Evolutionary conservation across 92 coral and sea anemone genomes (phyloP).

Genomic region (Epizoanthus scotinus): DNA sequence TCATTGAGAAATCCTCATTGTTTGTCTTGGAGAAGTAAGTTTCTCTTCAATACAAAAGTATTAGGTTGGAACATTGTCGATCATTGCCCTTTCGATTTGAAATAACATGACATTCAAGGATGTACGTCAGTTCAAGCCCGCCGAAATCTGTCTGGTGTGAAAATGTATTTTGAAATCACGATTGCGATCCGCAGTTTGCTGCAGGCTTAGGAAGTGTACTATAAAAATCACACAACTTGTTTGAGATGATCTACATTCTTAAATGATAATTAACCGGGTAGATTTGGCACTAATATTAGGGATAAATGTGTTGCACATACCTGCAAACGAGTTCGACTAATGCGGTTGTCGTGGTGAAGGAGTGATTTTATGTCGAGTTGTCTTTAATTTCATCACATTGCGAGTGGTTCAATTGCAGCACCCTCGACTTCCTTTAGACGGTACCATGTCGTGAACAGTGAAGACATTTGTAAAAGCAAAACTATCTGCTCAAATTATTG

Average conservation of each 20-base stretch:
- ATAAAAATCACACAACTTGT: slow-evolving; percentile 49
- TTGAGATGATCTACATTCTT: slow-evolving; percentile 30
- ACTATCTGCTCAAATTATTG: not conserved
- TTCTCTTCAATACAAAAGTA: slow-evolving; percentile 29
- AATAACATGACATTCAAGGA: slow-evolving; percentile 35
- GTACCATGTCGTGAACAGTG: slow-evolving; percentile 31
- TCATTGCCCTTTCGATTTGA: slow-evolving; percentile 32
- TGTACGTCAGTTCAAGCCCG: slow-evolving; percentile 49
- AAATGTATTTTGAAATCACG: slow-evolving; percentile 41
- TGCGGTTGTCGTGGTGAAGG: not conserved
- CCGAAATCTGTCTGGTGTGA: slow-evolving; percentile 46
- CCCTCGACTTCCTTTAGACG: slow-evolving; percentile 10
- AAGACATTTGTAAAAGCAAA: not conserved
- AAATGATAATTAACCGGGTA: slow-evolving; percentile 22
- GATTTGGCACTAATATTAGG: not conserved
- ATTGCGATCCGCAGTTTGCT: slow-evolving; percentile 47
- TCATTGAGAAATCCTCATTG: slow-evolving; percentile 63
- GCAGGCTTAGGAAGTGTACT: slow-evolving; percentile 62
- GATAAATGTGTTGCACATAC: slow-evolving; percentile 5
- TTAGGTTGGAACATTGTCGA: not conserved
- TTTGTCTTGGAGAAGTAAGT: slow-evolving; percentile 66
- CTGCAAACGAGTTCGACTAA: slow-evolving; percentile 16
- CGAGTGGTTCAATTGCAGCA: slow-evolving; percentile 30
- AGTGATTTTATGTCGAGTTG: slow-evolving; percentile 55
- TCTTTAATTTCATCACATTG: slow-evolving; percentile 71